Evolutionary conservation across 2,888 invertebrate species (phyloP), one percentile per base, ranked within the genome.

Genomic region (Cosmia trapezina): DNA sequence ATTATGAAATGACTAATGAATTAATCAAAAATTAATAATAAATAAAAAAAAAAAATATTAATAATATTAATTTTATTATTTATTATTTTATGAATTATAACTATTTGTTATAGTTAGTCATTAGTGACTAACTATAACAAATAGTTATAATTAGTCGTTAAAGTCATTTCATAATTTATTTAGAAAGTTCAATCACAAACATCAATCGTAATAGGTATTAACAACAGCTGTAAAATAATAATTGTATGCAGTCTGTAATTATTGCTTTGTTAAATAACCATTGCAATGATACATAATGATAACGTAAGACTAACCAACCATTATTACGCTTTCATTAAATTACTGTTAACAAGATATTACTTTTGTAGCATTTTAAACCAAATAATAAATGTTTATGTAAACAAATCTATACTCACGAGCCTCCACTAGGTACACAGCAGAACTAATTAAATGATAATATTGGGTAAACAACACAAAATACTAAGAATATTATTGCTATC

Each of bases 291-390:
- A 47, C 37, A 33, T 41, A 57, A 49, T 57, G 22, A 49, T 43
- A 33, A 43, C 17, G 12, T 53, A 41, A 41, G 33, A 37, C 43
- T 19, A 17, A n/a, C 37, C 3, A 17, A n/a, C 37, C 3, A 54
- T 41, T 54, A 33, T 19, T n/a, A 49, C 11, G 59, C 12, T 19
- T 5, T 43, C 11, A 53, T 72, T 72, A 63, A 63, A n/a, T 51
- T 41, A 51, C 17, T 63, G 41, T 47, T n/a, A 41, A 59, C 57
- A n/a, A 63, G 17, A 28, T 22, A 51, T 51, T 51, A 14, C 22
- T 11, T 47, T 62, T 57, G 57, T 22, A 53, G 28, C 63, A 19
- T 78, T 47, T 54, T 59, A 41, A 56, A 47, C 7, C 41, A 74
- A 57, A 63, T n/a, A 63, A 33, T 49, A 14, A 63, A n/a, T 49